Percentiles rank a stretch among this genome's conserved stretches.
These are phyloP conservation scores for Osmoderma eremita DNA, from an alignment of 2,888 invertebrate species.

Conservation along the genomic window DNA sequence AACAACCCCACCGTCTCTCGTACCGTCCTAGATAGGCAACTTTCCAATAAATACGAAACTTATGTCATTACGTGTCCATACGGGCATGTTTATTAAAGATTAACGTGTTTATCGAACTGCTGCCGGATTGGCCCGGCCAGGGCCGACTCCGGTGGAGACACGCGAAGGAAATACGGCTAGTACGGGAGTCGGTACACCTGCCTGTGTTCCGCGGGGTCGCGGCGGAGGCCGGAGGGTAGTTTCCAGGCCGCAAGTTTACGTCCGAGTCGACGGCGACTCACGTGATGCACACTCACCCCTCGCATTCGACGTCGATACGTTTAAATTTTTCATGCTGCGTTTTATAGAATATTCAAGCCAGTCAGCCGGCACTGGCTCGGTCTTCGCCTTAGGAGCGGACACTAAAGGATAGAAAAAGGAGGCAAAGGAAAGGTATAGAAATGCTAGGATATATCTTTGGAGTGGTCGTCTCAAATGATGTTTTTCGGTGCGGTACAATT, in stretches of 20 bases:
- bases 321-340: slow-evolving; percentile 39
- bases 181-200: slow-evolving; percentile 42
- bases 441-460: neutral
- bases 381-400: neutral
- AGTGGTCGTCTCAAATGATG: neutral
- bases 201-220: neutral
- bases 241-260: slow-evolving; percentile 30
- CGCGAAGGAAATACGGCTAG: slow-evolving; percentile 29
- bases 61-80: slow-evolving; percentile 49
- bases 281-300: slow-evolving; percentile 26
- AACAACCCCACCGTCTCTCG: neutral
- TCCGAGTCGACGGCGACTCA: slow-evolving; percentile 26
- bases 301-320: slow-evolving; percentile 41
- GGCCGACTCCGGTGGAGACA: slow-evolving; percentile 20
- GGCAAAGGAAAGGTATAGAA: neutral
- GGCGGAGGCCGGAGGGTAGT: neutral
- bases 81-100: slow-evolving; percentile 49
- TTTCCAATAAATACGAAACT: slow-evolving; percentile 47
- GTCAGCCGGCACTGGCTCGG: neutral
- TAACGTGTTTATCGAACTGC: slow-evolving; percentile 46
- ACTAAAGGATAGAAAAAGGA: slow-evolving; percentile 1
- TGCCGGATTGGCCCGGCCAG: slow-evolving; percentile 7
- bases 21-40: slow-evolving; percentile 30
- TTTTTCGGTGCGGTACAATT: neutral
- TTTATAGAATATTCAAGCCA: slow-evolving; percentile 37